Evolutionary conservation across 2,888 invertebrate species (phyloP), one percentile per base, ranked within the genome.

Genomic region (Clitarchus hookeri): DNA sequence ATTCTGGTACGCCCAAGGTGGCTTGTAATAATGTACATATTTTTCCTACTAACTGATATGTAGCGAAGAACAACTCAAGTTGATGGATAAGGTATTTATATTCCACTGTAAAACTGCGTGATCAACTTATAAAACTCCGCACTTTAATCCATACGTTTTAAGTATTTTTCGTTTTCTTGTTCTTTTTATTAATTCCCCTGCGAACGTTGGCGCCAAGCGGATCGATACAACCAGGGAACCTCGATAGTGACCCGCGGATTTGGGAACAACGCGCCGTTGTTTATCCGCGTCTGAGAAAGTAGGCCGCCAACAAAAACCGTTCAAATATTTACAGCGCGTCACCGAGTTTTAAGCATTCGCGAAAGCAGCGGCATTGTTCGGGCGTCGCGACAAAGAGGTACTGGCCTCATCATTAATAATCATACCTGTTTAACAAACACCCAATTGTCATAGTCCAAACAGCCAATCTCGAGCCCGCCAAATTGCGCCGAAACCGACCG

Each of bases 401-500:
- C 65, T 65, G 16, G 65, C 65, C 65, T 65, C 65, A 65, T 65
- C 65, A 65, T 65, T 65, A 65, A 65, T 65, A 65, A 65, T 65
- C 65, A 65, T 65, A 65, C 65, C 65, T 65, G 65, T 65, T 65
- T 65, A 65, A 65, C 65, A 65, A 65, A 23, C 65, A 23, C 23
- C 65, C 65, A 65, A 65, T 65, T 65, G 65, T 65, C 65, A 65
- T 65, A 65, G 65, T 65, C 65, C 65, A 65, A 65, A 65, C 65
- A 65, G 65, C 65, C 65, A 65, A 65, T 65, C 65, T 65, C 65
- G 65, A 65, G 65, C 65, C 65, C 65, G 23, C 65, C 0, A 65
- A 65, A 65, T 65, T 65, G 8, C 65, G 13, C 11, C 65, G 1
- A 11, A 0, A 11, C 65, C 19, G 13, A 48, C 65, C 65, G 13